Conservation (phyloP, 1,140 invertebrate species). For the fruit fly (Drosophila melanogaster) region Release_6_plus_ISO1_MT NT_033779.5:20809001-20809500, state of each 20-base stretch:
- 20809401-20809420: not conserved
- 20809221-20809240: conserved; percentile 34
- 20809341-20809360: conserved; percentile 13
- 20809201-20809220: conserved; percentile 9
- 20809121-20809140: conserved; percentile 6
- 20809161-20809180: conserved; percentile 15
- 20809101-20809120: conserved; percentile 4
- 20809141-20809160: conserved; percentile 35
- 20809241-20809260: conserved; percentile 26
- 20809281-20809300: conserved; percentile 21
- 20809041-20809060: conserved; percentile 40
- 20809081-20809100: conserved; percentile 18
- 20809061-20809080: conserved; percentile 41
- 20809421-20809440: too few relatives aligned
- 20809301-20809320: conserved; percentile 34
- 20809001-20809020: conserved; percentile 25
- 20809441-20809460: too few relatives aligned
- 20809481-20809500: too few relatives aligned
- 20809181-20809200: not conserved
- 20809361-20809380: conserved; percentile 1
- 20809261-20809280: conserved; percentile 37
- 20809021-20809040: conserved; percentile 36
- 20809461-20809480: too few relatives aligned
- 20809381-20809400: too few relatives aligned
- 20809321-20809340: conserved; percentile 27